Evolutionary conservation across 2,113 vertebrate species (phyloP).

Genomic region (Conger conger): DNA sequence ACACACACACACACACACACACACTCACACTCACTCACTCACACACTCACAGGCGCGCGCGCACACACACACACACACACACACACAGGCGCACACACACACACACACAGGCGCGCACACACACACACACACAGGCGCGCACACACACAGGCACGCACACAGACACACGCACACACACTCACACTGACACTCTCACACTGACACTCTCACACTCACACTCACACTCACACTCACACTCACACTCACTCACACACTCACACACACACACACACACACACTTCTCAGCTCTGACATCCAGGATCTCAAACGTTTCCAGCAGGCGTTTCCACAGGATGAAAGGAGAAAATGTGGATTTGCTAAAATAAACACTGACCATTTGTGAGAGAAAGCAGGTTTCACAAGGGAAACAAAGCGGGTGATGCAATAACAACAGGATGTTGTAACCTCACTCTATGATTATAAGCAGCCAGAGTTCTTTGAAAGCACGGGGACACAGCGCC

Average conservation of each 20-base stretch:
- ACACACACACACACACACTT: background rate
- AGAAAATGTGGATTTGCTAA: background rate
- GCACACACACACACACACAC: too few species aligned
- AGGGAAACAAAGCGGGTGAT: background rate
- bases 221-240: background rate
- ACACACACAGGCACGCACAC: background rate
- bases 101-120: background rate
- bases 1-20: background rate
- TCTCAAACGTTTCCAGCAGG: background rate
- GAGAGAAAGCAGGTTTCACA: background rate
- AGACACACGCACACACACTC: background rate
- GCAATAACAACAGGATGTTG: background rate
- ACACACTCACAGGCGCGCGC: too few species aligned
- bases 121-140: background rate
- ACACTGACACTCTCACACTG: background rate
- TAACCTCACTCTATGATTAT: too few species aligned
- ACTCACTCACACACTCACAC: too few species aligned
- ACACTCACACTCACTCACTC: background rate
- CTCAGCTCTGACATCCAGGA: background rate
- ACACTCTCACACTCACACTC: background rate
- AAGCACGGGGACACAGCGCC: background rate
- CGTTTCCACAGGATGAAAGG: background rate
- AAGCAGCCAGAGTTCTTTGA: background rate
- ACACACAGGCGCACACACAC: background rate
- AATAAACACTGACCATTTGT: background rate